Conservation (phyloP, 2,797 vertebrate genomes). For the Sternotherus odoratus region DNA sequence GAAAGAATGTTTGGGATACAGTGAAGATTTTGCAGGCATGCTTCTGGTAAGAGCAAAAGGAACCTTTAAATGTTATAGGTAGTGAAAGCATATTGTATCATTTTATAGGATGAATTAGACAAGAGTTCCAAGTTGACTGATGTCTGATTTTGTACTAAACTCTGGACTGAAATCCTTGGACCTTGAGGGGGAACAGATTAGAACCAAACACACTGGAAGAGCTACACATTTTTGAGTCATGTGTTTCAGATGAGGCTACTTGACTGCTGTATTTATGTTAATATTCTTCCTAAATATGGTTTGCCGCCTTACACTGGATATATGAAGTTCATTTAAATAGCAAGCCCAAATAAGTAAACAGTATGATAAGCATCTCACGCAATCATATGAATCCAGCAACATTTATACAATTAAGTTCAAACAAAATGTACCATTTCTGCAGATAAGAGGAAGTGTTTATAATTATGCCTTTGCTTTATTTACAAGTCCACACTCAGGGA, state of each 20-base stretch:
- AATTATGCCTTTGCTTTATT: neutral
- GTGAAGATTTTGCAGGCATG: neutral
- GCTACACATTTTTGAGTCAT: constrained; percentile 54
- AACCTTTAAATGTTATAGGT: neutral
- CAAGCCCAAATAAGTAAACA: neutral
- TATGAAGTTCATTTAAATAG: neutral
- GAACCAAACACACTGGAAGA: constrained; percentile 30
- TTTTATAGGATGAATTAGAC: neutral
- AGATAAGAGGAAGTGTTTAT: neutral
- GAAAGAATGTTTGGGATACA: fast-evolving
- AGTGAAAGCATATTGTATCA: constrained; percentile 15
- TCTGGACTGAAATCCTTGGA: constrained; percentile 58
- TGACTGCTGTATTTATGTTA: neutral
- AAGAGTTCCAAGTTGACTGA: neutral
- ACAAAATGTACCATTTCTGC: neutral
- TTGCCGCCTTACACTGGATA: neutral
- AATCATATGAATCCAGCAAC: neutral
- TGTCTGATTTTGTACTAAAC: constrained; percentile 22
- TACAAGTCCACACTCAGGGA: neutral
- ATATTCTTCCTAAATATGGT: neutral
- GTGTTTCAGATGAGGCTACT: constrained; percentile 34
- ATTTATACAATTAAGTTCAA: neutral
- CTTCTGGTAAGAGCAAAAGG: neutral
- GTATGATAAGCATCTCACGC: neutral
- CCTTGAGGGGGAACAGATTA: constrained; percentile 39